These are phyloP conservation scores for Silurus lanzhouensis DNA, from an alignment of 2,797 vertebrate species.

Conservation along the genomic window DNA sequence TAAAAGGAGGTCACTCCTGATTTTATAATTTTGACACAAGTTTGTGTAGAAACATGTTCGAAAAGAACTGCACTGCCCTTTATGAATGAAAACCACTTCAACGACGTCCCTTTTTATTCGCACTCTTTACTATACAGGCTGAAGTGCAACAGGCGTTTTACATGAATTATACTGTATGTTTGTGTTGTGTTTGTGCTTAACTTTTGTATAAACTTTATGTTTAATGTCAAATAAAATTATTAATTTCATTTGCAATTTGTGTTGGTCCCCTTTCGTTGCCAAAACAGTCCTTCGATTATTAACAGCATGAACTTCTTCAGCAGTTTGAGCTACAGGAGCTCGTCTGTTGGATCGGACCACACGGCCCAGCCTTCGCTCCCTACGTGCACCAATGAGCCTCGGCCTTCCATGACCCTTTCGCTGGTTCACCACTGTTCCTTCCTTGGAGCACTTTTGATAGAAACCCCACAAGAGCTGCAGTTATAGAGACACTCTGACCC, in stretches of 20 bases:
- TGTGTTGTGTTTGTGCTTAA: not conserved
- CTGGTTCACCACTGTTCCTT: too few relatives aligned
- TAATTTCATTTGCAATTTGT: not conserved
- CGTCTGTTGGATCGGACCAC: too few relatives aligned
- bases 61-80: slow-evolving; percentile 15
- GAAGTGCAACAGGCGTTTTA: not conserved
- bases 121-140: not conserved
- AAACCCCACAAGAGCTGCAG: too few relatives aligned
- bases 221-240: slow-evolving; percentile 12
- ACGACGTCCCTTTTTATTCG: not conserved
- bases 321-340: too few relatives aligned
- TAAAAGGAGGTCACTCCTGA: not conserved
- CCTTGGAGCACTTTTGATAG: too few relatives aligned
- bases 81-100: not conserved
- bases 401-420: too few relatives aligned
- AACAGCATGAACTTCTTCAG: too few relatives aligned
- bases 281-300: too few relatives aligned
- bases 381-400: too few relatives aligned
- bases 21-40: slow-evolving; percentile 24
- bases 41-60: slow-evolving; percentile 10
- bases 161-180: not conserved
- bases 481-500: too few relatives aligned
- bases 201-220: slow-evolving; percentile 24
- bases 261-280: not conserved
- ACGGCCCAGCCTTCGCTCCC: too few relatives aligned